Evolutionary conservation across 2,797 vertebrate genomes (phyloP), one percentile per base, ranked within the genome.

Genomic region (Falco peregrinus): DNA sequence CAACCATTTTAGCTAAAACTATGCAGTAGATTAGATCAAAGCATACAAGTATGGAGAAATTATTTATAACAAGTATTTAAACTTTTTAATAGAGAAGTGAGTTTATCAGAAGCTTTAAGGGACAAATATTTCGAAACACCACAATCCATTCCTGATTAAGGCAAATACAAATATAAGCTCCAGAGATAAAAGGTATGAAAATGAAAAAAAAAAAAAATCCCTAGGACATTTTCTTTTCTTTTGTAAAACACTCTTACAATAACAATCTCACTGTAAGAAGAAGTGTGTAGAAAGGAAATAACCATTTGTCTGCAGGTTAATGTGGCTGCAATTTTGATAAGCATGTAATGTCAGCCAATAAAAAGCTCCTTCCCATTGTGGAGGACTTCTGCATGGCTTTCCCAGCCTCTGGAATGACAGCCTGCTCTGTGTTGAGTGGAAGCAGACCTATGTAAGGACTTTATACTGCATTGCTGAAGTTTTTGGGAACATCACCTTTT

Each of bases 1-100:
- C 89, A 91, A 95, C 65, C 91, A 83, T 95, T 98, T 97, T 93
- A 95, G 77, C 87, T 96, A 96, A 98, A 97, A 95, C 91, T 91
- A 73, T 89, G 47, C 82, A 90, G 70, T 43, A 79, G 87, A 97
- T 97, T 97, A 98, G 93, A 97, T 97, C 96, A 97, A 97, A 97
- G 92, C 90, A 96, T 57, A 92, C 83, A 97, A 97, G 64, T 92
- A 74, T 71, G 91, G 84, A 95, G 90, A 95, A 96, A 75, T 65
- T 91, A 73, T 84, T 96, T 96, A 70, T 81, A 89, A 96, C 71
- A 95, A 95, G 84, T 81, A 97, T 97, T 95, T 96, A 95, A 94
- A 97, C 78, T 97, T 97, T 97, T 92, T 96, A 97, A 95, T 87
- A 97, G 82, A 95, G 97, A 95, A 53, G 13, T 80, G 91, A 92